A percentile compares a stretch with the other conserved stretches of the same genome.
These are phyloP conservation scores for Hypomecis atomaria DNA, from an alignment of 2,888 invertebrate genomes.

Conservation along the genomic window DNA sequence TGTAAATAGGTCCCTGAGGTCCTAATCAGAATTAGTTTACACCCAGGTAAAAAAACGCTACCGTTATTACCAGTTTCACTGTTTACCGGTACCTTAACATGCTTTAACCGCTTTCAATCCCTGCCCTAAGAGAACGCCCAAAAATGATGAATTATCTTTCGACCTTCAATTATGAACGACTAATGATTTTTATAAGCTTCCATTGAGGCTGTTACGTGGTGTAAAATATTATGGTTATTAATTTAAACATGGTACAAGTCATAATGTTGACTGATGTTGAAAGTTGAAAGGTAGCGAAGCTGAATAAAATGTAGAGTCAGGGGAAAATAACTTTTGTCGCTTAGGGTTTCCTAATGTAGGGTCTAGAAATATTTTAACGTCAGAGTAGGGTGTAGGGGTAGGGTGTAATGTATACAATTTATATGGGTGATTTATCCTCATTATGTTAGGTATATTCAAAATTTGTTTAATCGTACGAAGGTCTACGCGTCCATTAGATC, in stretches of 20 bases:
- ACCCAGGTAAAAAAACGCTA: no score
- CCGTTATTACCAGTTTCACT: no score
- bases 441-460: no score
- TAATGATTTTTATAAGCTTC: constrained; percentile 32
- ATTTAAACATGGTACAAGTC: constrained; percentile 11
- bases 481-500: no score
- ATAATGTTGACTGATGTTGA: constrained; percentile 13
- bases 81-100: no score
- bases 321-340: neutral
- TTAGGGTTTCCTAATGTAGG: neutral
- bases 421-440: no score
- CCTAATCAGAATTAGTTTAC: no score
- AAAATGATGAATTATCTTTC: constrained; percentile 33
- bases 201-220: constrained; percentile 20
- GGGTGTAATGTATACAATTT: no score
- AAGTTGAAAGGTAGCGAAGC: constrained; percentile 6
- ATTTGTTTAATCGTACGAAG: no score
- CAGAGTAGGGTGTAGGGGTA: no score
- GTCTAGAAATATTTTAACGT: neutral
- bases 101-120: no score
- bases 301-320: constrained; percentile 4
- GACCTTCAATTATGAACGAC: constrained; percentile 31
- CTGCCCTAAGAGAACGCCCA: constrained; percentile 21
- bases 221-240: constrained; percentile 25
- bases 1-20: no score